Evolutionary conservation across 2,888 invertebrate genomes (phyloP), one percentile per base, ranked within the genome.

Genomic region (Plebejus argus): DNA sequence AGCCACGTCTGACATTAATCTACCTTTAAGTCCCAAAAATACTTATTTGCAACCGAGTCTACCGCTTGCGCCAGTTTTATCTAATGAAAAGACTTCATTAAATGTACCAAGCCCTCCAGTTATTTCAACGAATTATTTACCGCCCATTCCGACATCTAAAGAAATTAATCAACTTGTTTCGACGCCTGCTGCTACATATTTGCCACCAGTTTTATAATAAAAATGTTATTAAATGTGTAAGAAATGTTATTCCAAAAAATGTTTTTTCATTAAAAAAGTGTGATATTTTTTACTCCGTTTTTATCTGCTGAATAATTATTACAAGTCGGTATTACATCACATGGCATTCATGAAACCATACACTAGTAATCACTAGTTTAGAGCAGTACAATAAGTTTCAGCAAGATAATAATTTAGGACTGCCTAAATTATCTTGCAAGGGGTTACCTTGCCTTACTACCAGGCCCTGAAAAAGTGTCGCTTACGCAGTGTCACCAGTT

Each of bases 111-210:
- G 78, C 7, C 77, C 77, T 6, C 72, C 81, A 10, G 72, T 76
- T 4, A 79, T 79, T 35, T 78, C 77, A 12, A 78, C 79, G 77
- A 79, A 81, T 66, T 89, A 90, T 79, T 82, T 89, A 79, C 89
- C 90, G n/a, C 88, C 89, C 18, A 70, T 80, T 58, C 81, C 80
- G 77, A 80, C 79, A 45, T 72, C 82, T 12, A 78, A 79, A 10
- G 58, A 81, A 28, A 78, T 78, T 39, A 77, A 78, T 12, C 80
- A 81, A 78, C 75, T 84, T 12, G 80, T 87, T 12, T 85, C 87
- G 56, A 86, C 86, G 35, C 91, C 91, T 70, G 88, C 90, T 56
- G 83, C 88, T 10, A 86, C 87, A 20, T 92, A 93, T 83, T 85
- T 93, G 79, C 92, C 92, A 56, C 74, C 74, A 53, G 74, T 74